A percentile compares a stretch with the other conserved stretches of the same genome.
Conservation (phyloP, 35 echinoderm and acorn worm species). For the Eucidaris tribuloides region DNA sequence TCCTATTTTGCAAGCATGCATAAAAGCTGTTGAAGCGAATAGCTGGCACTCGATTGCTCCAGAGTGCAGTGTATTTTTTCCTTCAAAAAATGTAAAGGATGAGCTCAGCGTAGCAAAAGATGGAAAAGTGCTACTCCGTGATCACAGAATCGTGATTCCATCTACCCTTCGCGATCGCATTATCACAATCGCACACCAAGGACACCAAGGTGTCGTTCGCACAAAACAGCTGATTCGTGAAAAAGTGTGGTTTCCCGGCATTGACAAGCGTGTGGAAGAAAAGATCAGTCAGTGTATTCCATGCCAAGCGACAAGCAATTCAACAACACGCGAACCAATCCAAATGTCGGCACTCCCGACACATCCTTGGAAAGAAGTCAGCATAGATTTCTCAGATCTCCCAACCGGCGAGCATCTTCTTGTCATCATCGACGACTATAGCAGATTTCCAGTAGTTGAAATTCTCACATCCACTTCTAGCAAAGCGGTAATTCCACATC, state of each 20-base stretch:
- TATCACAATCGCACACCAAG: constrained; percentile 58
- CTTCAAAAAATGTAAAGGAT: constrained; percentile 27
- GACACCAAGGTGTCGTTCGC: constrained; percentile 70
- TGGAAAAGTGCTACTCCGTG: constrained; percentile 45
- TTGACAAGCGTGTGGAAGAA: constrained; percentile 49
- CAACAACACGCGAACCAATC: constrained; percentile 39
- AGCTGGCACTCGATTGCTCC: constrained; percentile 35
- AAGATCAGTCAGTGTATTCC: constrained; percentile 53
- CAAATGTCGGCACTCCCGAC: constrained; percentile 51
- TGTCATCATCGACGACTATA: constrained; percentile 47
- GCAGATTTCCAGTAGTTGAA: constrained; percentile 50
- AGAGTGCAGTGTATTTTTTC: background rate
- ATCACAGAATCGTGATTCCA: constrained; percentile 58
- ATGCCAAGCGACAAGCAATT: constrained; percentile 53
- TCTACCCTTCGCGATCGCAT: constrained; percentile 21
- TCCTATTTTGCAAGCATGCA: constrained; percentile 27
- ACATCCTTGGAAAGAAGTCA: constrained; percentile 53
- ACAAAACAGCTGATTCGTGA: constrained; percentile 66
- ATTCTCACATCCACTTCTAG: constrained; percentile 67
- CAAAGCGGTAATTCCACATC: constrained; percentile 62
- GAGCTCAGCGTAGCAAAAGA: constrained; percentile 53
- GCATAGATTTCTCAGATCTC: constrained; percentile 53
- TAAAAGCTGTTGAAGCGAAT: constrained; percentile 19
- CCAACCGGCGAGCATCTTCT: constrained; percentile 54
- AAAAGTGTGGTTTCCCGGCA: constrained; percentile 78